These are phyloP conservation scores for Folsomia manolachei DNA, from an alignment of 2,888 invertebrate species.

Conservation along the genomic window DNA sequence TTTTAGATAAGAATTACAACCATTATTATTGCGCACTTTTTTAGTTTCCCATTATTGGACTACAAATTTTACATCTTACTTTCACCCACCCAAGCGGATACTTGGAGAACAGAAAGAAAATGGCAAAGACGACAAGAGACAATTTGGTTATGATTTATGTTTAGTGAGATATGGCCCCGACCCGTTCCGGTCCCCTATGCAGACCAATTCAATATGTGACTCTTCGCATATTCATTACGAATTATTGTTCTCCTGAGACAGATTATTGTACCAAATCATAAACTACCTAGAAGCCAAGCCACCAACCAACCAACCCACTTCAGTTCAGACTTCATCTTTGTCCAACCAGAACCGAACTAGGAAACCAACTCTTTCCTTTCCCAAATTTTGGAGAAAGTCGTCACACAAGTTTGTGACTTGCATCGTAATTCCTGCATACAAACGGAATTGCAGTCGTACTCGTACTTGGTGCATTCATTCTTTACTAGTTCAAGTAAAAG, in stretches of 20 bases:
- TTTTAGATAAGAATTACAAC: background rate
- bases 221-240: slow-evolving; percentile 51
- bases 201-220: slow-evolving; percentile 50
- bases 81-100: no score
- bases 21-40: background rate
- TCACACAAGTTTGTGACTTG: slow-evolving; percentile 11
- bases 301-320: slow-evolving; percentile 30
- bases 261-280: slow-evolving; percentile 52
- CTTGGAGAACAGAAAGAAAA: no score
- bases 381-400: slow-evolving; percentile 4
- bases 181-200: slow-evolving; percentile 38
- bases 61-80: background rate
- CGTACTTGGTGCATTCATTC: no score
- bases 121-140: background rate
- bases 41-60: background rate
- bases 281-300: slow-evolving; percentile 43
- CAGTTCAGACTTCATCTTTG: slow-evolving; percentile 23
- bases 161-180: slow-evolving; percentile 47
- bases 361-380: slow-evolving; percentile 15
- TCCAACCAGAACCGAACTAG: slow-evolving; percentile 10
- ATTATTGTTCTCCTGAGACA: slow-evolving; percentile 51
- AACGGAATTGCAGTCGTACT: background rate
- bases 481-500: background rate
- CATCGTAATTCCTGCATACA: slow-evolving; percentile 2
- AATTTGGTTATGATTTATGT: slow-evolving; percentile 47